phyloP scores from a whole-genome alignment of 2,888 invertebrate species.

The Caenorhabditis sp. region DNA sequence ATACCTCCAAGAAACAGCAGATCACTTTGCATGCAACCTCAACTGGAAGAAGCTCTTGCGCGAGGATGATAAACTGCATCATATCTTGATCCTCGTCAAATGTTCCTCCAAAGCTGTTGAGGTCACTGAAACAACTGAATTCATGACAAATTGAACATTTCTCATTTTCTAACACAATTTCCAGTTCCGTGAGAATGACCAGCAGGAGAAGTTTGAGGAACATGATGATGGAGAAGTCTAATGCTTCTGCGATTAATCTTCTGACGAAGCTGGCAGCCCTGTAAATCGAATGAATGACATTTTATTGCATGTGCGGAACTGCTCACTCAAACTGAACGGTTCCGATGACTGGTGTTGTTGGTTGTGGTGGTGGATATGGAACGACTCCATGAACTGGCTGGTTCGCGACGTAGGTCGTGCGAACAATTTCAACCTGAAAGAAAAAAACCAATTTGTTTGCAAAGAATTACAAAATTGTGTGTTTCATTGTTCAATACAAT shows the following conservation, averaged over 20 bases:
- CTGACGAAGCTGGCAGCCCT: slow-evolving; percentile 73
- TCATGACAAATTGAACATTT: neutral
- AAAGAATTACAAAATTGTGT: too few species aligned
- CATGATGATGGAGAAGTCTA: slow-evolving; percentile 78
- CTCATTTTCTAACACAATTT: slow-evolving; percentile 70
- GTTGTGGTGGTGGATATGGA: slow-evolving; percentile 6
- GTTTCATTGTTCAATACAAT: too few species aligned
- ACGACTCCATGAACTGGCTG: neutral
- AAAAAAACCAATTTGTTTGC: too few species aligned
- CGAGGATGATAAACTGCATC: slow-evolving; percentile 79
- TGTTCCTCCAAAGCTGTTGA: slow-evolving; percentile 74
- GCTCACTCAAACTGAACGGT: slow-evolving; percentile 22
- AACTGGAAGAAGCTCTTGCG: slow-evolving; percentile 81
- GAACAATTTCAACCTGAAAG: slow-evolving; percentile 8
- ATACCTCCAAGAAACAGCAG: slow-evolving; percentile 77
- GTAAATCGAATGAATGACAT: slow-evolving; percentile 9
- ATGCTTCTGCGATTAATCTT: slow-evolving; percentile 76
- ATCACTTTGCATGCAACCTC: slow-evolving; percentile 78
- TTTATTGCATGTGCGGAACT: neutral
- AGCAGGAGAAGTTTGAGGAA: slow-evolving; percentile 76
- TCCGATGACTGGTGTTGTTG: slow-evolving; percentile 1
- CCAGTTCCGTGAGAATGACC: slow-evolving; percentile 75
- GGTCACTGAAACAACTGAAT: slow-evolving; percentile 75
- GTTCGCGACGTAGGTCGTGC: neutral
- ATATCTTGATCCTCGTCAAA: slow-evolving; percentile 78